These are phyloP conservation scores for Fulmarus glacialis DNA, from an alignment of 2,113 vertebrate species.

Conservation along the genomic window DNA sequence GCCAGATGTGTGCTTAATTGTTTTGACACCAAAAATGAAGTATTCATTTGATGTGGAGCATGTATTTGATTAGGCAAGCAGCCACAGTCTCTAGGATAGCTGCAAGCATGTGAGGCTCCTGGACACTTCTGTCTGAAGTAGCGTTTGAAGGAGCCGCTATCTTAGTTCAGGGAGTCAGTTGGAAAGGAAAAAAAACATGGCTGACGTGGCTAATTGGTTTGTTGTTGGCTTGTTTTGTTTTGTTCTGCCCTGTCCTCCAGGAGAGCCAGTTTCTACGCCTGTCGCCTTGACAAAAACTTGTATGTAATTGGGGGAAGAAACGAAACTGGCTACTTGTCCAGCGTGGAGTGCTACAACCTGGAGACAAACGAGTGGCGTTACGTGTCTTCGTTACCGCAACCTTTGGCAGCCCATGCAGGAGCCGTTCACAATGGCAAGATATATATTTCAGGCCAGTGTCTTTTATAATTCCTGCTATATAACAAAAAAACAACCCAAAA, in stretches of 20 bases:
- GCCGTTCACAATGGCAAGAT: slow-evolving; percentile 97
- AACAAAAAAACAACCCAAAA: not conserved
- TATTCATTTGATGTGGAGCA: not conserved
- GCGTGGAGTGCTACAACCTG: slow-evolving; percentile 96
- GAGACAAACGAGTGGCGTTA: slow-evolving; percentile 99
- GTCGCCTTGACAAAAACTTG: slow-evolving; percentile 94
- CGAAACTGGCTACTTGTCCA: slow-evolving; percentile 96
- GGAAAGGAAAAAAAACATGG: not conserved
- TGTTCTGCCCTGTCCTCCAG: slow-evolving; percentile 72
- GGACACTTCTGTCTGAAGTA: not conserved
- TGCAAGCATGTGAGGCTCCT: not conserved
- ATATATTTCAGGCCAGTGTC: slow-evolving; percentile 94
- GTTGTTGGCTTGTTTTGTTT: slow-evolving; percentile 15
- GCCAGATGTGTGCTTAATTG: not conserved
- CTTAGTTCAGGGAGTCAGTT: not conserved
- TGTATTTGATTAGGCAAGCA: not conserved
- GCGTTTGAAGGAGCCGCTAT: not conserved
- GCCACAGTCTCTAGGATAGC: not conserved
- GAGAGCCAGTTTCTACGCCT: slow-evolving; percentile 99
- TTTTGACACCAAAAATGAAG: not conserved
- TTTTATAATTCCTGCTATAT: not conserved
- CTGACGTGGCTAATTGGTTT: not conserved
- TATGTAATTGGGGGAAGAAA: slow-evolving; percentile 97
- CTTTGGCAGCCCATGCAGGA: slow-evolving; percentile 94
- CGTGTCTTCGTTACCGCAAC: slow-evolving; percentile 91